phyloP scores from a whole-genome alignment of 2,888 invertebrate species.

The Sicus ferrugineus region DNA sequence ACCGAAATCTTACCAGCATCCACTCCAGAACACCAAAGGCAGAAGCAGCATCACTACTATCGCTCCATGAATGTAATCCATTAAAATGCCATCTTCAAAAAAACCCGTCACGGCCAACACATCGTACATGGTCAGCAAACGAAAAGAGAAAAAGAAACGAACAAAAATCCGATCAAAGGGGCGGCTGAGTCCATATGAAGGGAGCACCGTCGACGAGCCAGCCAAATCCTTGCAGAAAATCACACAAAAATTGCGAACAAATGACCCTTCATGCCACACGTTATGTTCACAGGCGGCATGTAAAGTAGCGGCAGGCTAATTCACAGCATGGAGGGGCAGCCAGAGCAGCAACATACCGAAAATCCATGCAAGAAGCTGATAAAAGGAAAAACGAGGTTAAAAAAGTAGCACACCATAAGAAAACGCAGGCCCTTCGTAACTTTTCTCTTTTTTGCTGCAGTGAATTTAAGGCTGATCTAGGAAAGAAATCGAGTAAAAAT shows the following conservation, averaged over 20 bases:
- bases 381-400: background rate
- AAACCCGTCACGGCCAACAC: background rate
- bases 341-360: background rate
- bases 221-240: background rate
- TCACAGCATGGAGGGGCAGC: slow-evolving; percentile 35
- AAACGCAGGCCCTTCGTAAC: background rate
- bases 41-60: background rate
- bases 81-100: slow-evolving; percentile 31
- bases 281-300: slow-evolving; percentile 46
- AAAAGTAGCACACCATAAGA: background rate
- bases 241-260: slow-evolving; percentile 40
- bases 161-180: background rate
- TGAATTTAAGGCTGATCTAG: background rate
- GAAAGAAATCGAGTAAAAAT: background rate
- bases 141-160: background rate
- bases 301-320: slow-evolving; percentile 41
- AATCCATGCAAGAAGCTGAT: background rate
- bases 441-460: background rate
- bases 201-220: background rate
- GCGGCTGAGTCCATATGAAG: background rate
- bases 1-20: background rate
- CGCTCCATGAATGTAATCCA: slow-evolving; percentile 28
- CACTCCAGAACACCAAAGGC: background rate
- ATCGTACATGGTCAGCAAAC: background rate
- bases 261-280: slow-evolving; percentile 45